Evolutionary conservation across 2,797 vertebrate species (phyloP).

Genomic region (Tragopan temminckii): DNA sequence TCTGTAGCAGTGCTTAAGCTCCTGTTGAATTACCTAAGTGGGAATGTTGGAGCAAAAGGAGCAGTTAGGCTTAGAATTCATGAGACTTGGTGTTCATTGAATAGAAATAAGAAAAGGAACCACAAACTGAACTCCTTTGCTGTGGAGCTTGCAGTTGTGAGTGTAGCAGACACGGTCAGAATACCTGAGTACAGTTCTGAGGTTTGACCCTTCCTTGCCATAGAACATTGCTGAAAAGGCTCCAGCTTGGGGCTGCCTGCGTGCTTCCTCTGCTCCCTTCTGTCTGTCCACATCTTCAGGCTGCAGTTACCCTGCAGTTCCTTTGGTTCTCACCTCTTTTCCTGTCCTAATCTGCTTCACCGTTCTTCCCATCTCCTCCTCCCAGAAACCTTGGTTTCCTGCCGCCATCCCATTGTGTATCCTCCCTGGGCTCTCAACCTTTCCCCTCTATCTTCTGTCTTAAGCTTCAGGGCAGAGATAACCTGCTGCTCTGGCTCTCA

Average conservation of each 20-base stretch:
- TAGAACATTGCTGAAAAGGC: rapidly evolving
- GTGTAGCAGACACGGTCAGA: rapidly evolving
- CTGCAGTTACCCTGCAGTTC: rapidly evolving
- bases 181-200: not conserved
- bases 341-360: not conserved
- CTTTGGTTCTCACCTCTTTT: not conserved
- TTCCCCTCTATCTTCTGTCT: not conserved
- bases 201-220: not conserved
- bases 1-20: not conserved
- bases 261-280: rapidly evolving
- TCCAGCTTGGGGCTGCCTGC: not conserved
- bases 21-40: not conserved
- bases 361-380: rapidly evolving
- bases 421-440: not conserved
- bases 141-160: rapidly evolving
- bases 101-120: not conserved
- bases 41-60: not conserved
- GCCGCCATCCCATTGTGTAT: not conserved
- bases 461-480: not conserved
- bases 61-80: not conserved
- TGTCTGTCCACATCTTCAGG: not conserved
- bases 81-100: not conserved
- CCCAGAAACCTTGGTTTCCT: not conserved
- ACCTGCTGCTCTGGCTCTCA: not conserved
- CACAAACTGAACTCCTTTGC: not conserved